Evolutionary conservation across 2,113 vertebrate species (phyloP).

Genomic region (Salvator merianae): DNA sequence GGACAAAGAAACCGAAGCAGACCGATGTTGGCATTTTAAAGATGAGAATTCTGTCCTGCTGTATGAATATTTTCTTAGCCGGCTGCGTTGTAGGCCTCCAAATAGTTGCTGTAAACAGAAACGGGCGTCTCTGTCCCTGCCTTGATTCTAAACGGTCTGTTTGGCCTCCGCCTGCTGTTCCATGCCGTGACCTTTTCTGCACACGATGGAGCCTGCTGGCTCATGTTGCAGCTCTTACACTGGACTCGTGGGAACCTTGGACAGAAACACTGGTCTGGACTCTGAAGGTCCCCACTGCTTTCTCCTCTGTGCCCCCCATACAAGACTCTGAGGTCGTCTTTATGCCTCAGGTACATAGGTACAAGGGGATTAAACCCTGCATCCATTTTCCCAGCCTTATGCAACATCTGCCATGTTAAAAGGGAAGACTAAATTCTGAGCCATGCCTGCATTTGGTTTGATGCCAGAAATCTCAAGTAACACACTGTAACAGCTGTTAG

Average conservation of each 20-base stretch:
- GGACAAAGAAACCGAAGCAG: background rate
- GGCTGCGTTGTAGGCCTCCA: background rate
- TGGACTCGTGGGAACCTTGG: background rate
- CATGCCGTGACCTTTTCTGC: background rate
- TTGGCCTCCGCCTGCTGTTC: background rate
- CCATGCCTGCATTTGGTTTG: background rate
- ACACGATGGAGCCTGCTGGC: background rate
- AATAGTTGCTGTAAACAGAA: background rate
- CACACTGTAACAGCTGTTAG: fast-evolving
- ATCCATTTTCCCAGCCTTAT: background rate
- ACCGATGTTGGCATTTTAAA: background rate
- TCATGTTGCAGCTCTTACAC: background rate
- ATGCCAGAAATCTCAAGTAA: background rate
- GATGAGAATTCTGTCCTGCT: background rate
- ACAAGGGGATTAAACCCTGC: background rate
- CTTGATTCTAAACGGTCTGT: background rate
- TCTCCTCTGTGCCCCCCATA: background rate
- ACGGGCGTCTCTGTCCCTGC: background rate
- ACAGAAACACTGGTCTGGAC: conserved; percentile 16
- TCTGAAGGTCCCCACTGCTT: conserved; percentile 5
- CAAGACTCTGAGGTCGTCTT: background rate
- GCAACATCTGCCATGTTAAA: background rate
- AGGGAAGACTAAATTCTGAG: background rate
- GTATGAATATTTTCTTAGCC: background rate
- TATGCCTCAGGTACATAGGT: background rate